These are phyloP conservation scores for Galeruca laticollis DNA, from an alignment of 2,888 invertebrate species.

Conservation along the genomic window DNA sequence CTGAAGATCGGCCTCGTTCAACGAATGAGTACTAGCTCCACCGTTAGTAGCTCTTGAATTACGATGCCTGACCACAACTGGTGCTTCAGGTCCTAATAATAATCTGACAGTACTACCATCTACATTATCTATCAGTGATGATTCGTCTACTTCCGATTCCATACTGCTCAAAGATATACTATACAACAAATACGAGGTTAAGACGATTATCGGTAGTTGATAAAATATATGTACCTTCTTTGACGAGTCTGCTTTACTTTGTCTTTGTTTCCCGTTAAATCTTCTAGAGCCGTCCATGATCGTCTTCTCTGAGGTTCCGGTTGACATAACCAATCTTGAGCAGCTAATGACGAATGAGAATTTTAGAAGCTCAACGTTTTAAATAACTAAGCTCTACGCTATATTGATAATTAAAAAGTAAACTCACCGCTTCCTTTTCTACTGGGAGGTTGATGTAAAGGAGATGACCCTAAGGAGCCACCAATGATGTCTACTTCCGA, in stretches of 20 bases:
- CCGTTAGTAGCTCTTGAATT: conserved; percentile 70
- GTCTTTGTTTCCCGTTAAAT: conserved; percentile 71
- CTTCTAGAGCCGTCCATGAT: conserved; percentile 91
- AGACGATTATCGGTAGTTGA: conserved; percentile 3
- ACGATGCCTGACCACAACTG: conserved; percentile 60
- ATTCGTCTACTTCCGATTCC: conserved; percentile 88
- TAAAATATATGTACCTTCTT: conserved; percentile 66
- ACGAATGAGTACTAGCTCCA: conserved; percentile 79
- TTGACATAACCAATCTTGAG: conserved; percentile 66
- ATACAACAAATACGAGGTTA: neutral
- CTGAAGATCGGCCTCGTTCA: conserved; percentile 89
- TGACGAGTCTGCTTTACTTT: conserved; percentile 69
- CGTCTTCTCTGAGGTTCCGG: conserved; percentile 73
- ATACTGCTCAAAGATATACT: conserved; percentile 83
- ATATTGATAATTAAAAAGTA: neutral
- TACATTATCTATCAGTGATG: conserved; percentile 67
- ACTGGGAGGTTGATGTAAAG: conserved; percentile 69
- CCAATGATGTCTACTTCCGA: conserved; percentile 64
- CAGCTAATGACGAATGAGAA: conserved; percentile 51
- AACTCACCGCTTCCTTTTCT: conserved; percentile 72
- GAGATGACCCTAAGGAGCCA: conserved; percentile 67
- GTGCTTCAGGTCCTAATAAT: conserved; percentile 68
- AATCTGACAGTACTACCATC: conserved; percentile 71
- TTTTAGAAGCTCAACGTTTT: neutral
- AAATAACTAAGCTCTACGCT: too few species aligned